A percentile compares a stretch with the other conserved stretches of the same genome.
These are phyloP conservation scores for Leptobrachium ailaonicum DNA, from an alignment of 2,113 vertebrate genomes.

Conservation along the genomic window DNA sequence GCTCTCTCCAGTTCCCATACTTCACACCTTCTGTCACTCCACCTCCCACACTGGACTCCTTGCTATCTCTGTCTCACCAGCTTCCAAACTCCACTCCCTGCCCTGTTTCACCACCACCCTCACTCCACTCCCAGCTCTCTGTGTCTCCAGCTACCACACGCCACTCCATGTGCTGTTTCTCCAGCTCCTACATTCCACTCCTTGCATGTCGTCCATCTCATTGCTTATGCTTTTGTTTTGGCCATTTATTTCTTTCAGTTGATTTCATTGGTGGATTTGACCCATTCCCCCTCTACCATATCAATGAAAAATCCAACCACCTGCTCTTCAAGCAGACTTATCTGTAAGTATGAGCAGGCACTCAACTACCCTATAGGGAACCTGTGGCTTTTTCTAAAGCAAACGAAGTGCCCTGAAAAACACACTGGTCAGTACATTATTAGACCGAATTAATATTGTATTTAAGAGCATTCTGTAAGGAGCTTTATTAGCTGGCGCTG, in stretches of 20 bases:
- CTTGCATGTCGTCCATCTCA: slow-evolving; percentile 44
- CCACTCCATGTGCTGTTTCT: neutral
- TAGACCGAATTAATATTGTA: too few relatives aligned
- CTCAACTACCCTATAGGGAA: too few relatives aligned
- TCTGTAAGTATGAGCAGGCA: slow-evolving; percentile 77
- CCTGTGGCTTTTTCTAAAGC: too few relatives aligned
- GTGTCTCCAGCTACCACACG: neutral
- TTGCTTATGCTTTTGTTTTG: slow-evolving; percentile 63
- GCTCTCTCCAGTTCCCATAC: neutral
- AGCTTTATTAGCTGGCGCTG: slow-evolving; percentile 43
- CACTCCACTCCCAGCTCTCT: neutral
- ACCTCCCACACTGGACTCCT: neutral
- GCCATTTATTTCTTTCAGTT: slow-evolving; percentile 85
- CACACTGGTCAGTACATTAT: too few relatives aligned
- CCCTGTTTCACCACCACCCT: neutral
- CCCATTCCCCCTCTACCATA: slow-evolving; percentile 92
- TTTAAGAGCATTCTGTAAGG: too few relatives aligned
- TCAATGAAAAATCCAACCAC: slow-evolving; percentile 90
- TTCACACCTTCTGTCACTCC: fast-evolving
- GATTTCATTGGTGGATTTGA: slow-evolving; percentile 98
- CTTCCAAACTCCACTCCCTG: neutral
- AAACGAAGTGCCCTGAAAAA: too few relatives aligned
- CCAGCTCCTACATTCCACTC: too few relatives aligned
- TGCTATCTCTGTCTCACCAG: too few relatives aligned
- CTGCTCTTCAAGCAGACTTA: slow-evolving; percentile 87